A percentile compares a stretch with the other conserved stretches of the same genome.
Conservation (phyloP, 2,113 vertebrate species). For the Macrotis lagotis region DNA sequence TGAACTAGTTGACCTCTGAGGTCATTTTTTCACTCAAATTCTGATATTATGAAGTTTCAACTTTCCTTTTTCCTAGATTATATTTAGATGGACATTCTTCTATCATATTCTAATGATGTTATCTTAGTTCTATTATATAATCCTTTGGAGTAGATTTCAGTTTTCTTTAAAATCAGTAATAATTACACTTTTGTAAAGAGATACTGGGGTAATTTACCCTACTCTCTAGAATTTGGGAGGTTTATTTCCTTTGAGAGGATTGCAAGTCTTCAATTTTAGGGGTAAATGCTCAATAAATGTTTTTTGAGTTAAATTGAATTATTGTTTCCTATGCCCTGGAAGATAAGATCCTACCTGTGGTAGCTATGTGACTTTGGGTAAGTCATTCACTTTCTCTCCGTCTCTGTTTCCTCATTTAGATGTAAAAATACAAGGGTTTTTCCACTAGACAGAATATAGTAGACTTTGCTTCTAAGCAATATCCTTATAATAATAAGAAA, state of each 20-base stretch:
- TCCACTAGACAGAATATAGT: background rate
- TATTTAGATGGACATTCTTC: background rate
- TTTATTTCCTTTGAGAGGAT: background rate
- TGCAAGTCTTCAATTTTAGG: background rate
- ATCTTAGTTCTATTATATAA: background rate
- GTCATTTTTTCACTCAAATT: background rate
- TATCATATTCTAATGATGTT: background rate
- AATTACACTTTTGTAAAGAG: background rate
- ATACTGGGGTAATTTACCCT: background rate
- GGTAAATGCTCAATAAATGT: background rate
- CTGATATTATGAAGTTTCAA: background rate
- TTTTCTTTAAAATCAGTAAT: background rate
- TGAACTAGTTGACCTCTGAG: background rate
- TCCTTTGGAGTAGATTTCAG: background rate
- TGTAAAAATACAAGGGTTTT: background rate
- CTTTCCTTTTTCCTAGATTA: background rate
- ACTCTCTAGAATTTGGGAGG: background rate
- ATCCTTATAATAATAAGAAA: background rate
- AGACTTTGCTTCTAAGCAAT: background rate
- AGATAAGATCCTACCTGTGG: background rate
- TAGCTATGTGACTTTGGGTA: background rate
- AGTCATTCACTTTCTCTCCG: background rate
- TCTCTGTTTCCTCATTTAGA: background rate
- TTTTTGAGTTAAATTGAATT: background rate
- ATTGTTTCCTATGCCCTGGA: background rate